phyloP scores from a whole-genome alignment of 2,113 vertebrate genomes.

The Lichenostomus cassidix region DNA sequence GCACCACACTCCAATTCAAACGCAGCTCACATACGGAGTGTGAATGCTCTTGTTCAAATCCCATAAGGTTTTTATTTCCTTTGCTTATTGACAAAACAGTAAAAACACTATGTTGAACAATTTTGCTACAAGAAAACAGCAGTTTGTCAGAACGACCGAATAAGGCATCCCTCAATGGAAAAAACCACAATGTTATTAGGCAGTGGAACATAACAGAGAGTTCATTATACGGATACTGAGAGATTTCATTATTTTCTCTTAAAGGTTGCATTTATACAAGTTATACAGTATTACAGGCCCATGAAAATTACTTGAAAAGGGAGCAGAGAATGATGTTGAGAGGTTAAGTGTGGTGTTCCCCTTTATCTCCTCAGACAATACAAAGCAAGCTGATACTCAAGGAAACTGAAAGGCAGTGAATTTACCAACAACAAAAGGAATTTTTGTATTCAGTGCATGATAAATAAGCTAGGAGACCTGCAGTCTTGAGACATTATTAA shows the following conservation, averaged over 20 bases:
- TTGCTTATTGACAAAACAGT: constrained; percentile 62
- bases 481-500: constrained; percentile 46
- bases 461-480: constrained; percentile 39
- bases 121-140: constrained; percentile 64
- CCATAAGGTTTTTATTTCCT: constrained; percentile 64
- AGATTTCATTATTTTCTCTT: constrained; percentile 24
- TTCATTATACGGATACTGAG: not conserved
- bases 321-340: constrained; percentile 11
- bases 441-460: constrained; percentile 7
- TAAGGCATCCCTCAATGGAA: constrained; percentile 24
- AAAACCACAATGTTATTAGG: not conserved
- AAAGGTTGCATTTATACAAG: constrained; percentile 23
- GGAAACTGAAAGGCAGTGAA: constrained; percentile 27
- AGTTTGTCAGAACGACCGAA: constrained; percentile 55
- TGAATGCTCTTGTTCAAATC: constrained; percentile 64
- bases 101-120: constrained; percentile 58
- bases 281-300: not conserved
- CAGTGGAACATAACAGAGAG: not conserved
- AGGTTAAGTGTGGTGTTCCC: constrained; percentile 45
- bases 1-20: constrained; percentile 59
- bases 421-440: constrained; percentile 48
- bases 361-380: constrained; percentile 47
- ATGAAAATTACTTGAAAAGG: constrained; percentile 25
- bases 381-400: constrained; percentile 34
- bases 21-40: constrained; percentile 66